Conservation (phyloP, 1,140 invertebrate genomes). For the Musca vetustissima region DNA sequence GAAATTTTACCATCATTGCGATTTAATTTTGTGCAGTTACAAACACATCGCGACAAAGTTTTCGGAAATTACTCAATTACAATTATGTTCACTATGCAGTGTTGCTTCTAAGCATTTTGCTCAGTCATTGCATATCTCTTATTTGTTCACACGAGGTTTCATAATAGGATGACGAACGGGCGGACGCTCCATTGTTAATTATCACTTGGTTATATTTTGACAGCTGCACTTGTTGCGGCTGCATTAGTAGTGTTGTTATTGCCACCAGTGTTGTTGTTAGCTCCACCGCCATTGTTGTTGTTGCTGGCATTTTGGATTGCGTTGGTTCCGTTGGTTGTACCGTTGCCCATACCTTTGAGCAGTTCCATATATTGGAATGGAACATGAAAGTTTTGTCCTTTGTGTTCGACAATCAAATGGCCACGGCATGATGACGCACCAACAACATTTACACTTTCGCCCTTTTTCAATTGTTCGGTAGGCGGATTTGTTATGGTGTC, state of each 20-base stretch:
- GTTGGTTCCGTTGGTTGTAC: slow-evolving; percentile 10
- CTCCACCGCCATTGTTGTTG: slow-evolving; percentile 14
- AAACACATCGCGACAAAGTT: too few relatives aligned
- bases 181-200: not conserved
- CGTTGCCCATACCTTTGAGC: slow-evolving; percentile 8
- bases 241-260: slow-evolving; percentile 21
- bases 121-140: too few relatives aligned
- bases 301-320: slow-evolving; percentile 20
- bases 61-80: too few relatives aligned
- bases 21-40: too few relatives aligned
- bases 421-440: slow-evolving; percentile 78
- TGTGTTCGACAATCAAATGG: slow-evolving; percentile 81
- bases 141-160: too few relatives aligned
- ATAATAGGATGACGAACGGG: too few relatives aligned
- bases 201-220: slow-evolving; percentile 22
- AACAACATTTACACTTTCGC: slow-evolving; percentile 79
- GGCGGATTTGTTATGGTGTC: slow-evolving; percentile 58
- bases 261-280: slow-evolving; percentile 28
- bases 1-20: too few relatives aligned
- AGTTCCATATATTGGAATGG: slow-evolving; percentile 79
- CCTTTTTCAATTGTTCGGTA: slow-evolving; percentile 65
- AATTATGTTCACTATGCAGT: too few relatives aligned
- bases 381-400: slow-evolving; percentile 76
- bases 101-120: too few relatives aligned
- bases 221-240: slow-evolving; percentile 25